Base-by-base conservation (phyloP, 2,797 vertebrate species). In the Rhinella marina region DNA sequence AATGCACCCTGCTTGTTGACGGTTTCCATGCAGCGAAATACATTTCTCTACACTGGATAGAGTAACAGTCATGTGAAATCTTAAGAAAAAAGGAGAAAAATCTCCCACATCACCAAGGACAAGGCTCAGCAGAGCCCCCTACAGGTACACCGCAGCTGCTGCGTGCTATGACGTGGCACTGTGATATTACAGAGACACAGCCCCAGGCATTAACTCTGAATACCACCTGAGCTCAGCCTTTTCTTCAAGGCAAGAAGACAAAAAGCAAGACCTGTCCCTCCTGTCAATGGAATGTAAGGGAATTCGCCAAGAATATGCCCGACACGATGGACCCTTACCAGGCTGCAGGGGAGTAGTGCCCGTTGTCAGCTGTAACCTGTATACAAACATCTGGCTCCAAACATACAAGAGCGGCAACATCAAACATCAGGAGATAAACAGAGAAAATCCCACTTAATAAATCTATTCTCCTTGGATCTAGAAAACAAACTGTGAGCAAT, bases 361-460 rank as follows among this genome's bases (percentile, higher is more conserved):
- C 41, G 12, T 8, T 27, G 64, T 32, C 66, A 56, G n/a, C 27
- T 17, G 7, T 29, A 54, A 72, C 23, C 61, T 27, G 41, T 14
- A 11, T 16, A 82, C 23, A 25, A 11, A 73, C 62, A 70, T 29
- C 56, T 61, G 62, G 81, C 66, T 56, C 50, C 41, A 27, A 61
- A 57, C 14, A 68, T 12, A 1, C 12, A 77, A 5, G 23, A 85
- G 48, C 75, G 56, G 32, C 57, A 25, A 25, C 13, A n/a, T 17
- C 29, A 77, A 85, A 79, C 72, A 85, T 41, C 23, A 19, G 14
- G 57, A 64, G 73, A 32, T 57, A 86, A 68, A 59, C 77, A 66
- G 1, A 25, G n/a, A 56, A 21, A 70, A 59, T n/a, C 25, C n/a
- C 14, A 57, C 29, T 80, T 48, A 59, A 81, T 72, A 23, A 21